phyloP scores from a whole-genome alignment of 2,888 invertebrate genomes.

The Perizoma flavofasciatum region DNA sequence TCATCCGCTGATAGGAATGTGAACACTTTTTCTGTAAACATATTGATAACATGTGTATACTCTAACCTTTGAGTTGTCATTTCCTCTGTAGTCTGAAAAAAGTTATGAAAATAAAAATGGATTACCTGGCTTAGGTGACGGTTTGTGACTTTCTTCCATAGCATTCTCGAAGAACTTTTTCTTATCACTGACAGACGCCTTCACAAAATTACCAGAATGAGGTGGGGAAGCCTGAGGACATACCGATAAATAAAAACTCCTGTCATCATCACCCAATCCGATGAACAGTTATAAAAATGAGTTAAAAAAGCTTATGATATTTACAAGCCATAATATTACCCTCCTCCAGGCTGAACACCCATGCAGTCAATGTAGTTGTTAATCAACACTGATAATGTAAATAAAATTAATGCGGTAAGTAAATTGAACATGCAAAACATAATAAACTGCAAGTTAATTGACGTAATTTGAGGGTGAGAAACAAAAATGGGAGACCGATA shows the following conservation, averaged over 20 bases:
- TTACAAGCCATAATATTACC: conserved; percentile 73
- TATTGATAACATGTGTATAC: not conserved
- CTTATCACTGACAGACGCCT: conserved; percentile 96
- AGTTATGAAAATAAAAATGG: not conserved
- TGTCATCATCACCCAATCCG: conserved; percentile 10
- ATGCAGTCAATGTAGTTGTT: conserved; percentile 71
- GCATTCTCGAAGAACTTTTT: conserved; percentile 98
- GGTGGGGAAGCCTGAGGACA: conserved; percentile 85
- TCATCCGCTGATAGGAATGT: conserved; percentile 97
- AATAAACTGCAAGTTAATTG: conserved; percentile 75
- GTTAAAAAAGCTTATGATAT: conserved; percentile 75
- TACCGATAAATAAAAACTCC: conserved; percentile 32
- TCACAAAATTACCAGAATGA: conserved; percentile 88
- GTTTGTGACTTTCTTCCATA: conserved; percentile 95
- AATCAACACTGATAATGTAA: conserved; percentile 54
- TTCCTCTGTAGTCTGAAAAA: too few relatives aligned
- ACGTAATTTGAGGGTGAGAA: conserved; percentile 60
- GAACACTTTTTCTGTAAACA: conserved; percentile 92
- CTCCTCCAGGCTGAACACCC: conserved; percentile 75
- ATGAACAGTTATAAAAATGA: conserved; percentile 53
- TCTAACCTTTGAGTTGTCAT: too few relatives aligned
- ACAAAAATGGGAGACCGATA: conserved; percentile 61
- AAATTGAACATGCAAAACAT: conserved; percentile 78
- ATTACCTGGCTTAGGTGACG: conserved; percentile 91
- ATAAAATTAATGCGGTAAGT: conserved; percentile 60